Evolutionary conservation across 2,797 vertebrate species (phyloP), one percentile per base, ranked within the genome.

Genomic region (Leucoraja ocellata): DNA sequence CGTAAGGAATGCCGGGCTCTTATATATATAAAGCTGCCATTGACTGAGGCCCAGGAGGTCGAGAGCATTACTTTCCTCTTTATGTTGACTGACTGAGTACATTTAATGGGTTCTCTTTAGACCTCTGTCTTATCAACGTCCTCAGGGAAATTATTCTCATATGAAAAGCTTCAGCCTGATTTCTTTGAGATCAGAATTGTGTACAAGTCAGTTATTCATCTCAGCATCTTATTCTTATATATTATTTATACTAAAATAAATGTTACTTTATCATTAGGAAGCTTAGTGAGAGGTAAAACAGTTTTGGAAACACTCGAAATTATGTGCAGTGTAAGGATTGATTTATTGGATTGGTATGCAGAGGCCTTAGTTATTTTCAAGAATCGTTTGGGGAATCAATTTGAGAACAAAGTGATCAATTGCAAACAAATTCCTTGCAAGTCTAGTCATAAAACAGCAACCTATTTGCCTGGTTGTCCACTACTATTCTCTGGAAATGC

Each of bases 21-120:
- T 88, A 68, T 11, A 68, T 36, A 88, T 61, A 68, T n/a, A 88
- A 88, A 36, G 14, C 61, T 88, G n/a, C 28, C 63, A 13, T 36
- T 18, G 63, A 36, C n/a, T 14, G n/a, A 32, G 18, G 84, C 32
- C 65, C 28, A 68, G n/a, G 36, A 18, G 10, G 28, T 88, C 9
- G 28, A 18, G 61, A 36, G 84, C 84, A 68, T 88, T 88, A 68
- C 61, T 88, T 88, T 88, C n/a, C 84, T 68, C n/a, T 36, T 63
- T 13, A 1, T 21, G 63, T 18, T 68, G 84, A 36, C 13, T 32
- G 84, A 21, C 14, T 36, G 63, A 68, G 58, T 63, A 86, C 14
- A 68, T 88, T 68, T 88, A 88, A 68, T 88, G 61, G 7, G 16
- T 88, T 36, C n/a, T 88, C n/a, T 68, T 36, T 88, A 88, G 77